Evolutionary conservation across 2,888 invertebrate genomes (phyloP), one percentile per base, ranked within the genome.

Genomic region (Vannuccia rotundouncinata): DNA sequence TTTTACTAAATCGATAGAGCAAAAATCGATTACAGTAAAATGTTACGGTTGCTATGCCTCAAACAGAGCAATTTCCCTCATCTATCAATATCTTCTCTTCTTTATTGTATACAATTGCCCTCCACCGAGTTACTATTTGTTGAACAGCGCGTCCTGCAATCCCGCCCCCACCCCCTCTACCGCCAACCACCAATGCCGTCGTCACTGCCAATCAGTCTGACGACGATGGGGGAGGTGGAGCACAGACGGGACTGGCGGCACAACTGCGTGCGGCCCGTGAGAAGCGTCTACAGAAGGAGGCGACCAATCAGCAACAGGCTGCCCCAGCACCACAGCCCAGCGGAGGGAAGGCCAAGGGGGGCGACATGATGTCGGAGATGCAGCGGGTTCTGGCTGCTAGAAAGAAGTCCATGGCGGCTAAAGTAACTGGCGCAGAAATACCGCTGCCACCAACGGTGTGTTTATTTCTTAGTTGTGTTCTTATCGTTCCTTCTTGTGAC

Each of bases 321-420:
- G 66, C 10, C 2, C 66, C 66, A 2, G 66, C 66, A 27, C 22
- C 25, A 27, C 22, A 2, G 10, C 25, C 5, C 2, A 22, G 10
- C 2, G 66, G 66, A 13, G 66, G 66, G 22, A 27, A 27, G 45
- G 17, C 45, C 5, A 66, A 66, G 60, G 66, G 66, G 2, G 78
- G 78, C 25, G 78, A 78, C 66, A 78, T 78, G 78, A 78, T 78
- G 78, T 78, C 78, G 29, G 78, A 78, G n/a, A 59, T 78, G 78
- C 78, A 78, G 78, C 78, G 78, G 2, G 78, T 78, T 1, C 60
- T 78, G 29, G 78, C 78, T 1, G 78, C 78, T 29, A 25, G 78
- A 28, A 78, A 78, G 78, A 30, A 45, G n/a, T 59, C 78, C 5
- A 59, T 60, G 60, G 78, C 45, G 66, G 77, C 59, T 2, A 66